These are phyloP conservation scores for Drosophila sp. DNA, from an alignment of 1,140 invertebrate species.

Conservation along the genomic window DNA sequence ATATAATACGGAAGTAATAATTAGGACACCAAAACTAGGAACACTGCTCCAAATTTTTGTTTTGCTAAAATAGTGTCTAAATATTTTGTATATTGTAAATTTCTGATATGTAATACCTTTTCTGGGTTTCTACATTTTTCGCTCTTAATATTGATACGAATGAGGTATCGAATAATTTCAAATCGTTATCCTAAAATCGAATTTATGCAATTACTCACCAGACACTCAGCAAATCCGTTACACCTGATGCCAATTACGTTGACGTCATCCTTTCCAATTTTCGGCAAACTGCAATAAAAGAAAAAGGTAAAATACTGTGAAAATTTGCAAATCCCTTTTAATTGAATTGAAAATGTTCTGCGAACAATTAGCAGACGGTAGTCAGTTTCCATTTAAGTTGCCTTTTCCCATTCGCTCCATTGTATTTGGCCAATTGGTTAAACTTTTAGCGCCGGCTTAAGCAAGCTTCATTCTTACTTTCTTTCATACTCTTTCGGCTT, in stretches of 20 bases:
- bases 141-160: too few relatives aligned
- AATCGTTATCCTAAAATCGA: not conserved
- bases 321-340: constrained; percentile 7
- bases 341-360: constrained; percentile 25
- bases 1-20: too few relatives aligned
- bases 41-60: too few relatives aligned
- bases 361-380: constrained; percentile 37
- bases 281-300: constrained; percentile 61
- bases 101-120: too few relatives aligned
- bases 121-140: too few relatives aligned
- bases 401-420: not conserved
- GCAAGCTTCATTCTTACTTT: constrained; percentile 3
- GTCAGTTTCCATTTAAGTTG: not conserved
- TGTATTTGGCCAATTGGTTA: constrained; percentile 38
- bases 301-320: constrained; percentile 13
- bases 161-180: too few relatives aligned
- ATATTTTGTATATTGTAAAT: too few relatives aligned
- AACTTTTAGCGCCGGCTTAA: constrained; percentile 52
- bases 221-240: constrained; percentile 30
- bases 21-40: too few relatives aligned
- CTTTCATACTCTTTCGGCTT: not conserved
- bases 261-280: constrained; percentile 45
- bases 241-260: constrained; percentile 41
- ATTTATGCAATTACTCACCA: constrained; percentile 58
- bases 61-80: too few relatives aligned